Evolutionary conservation across 2,113 vertebrate genomes (phyloP).

Genomic region (Bagarius yarrelli): DNA sequence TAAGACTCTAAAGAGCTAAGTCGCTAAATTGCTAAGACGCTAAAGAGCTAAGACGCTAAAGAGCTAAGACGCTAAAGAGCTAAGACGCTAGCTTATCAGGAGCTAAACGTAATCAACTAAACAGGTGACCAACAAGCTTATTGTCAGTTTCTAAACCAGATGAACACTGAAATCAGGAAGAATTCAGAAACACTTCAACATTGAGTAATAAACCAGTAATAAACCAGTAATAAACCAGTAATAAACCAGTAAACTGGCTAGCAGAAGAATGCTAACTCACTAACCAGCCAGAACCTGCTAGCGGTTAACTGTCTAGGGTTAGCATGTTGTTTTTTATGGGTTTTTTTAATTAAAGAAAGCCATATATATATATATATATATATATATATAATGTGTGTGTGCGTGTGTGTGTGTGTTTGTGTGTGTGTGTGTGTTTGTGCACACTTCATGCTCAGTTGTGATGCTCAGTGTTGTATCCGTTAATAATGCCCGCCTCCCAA

Average conservation of each 20-base stretch:
- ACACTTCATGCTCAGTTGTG: conserved; percentile 45
- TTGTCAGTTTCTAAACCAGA: not conserved
- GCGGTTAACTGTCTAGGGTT: not conserved
- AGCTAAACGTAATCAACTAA: not conserved
- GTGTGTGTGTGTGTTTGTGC: not conserved
- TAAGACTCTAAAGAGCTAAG: not conserved
- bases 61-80: too few species aligned
- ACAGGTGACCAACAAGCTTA: not conserved
- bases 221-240: too few species aligned
- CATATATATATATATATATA: too few species aligned
- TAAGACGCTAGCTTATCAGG: not conserved
- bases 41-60: too few species aligned
- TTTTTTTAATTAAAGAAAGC: too few species aligned
- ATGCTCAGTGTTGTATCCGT: conserved; percentile 53
- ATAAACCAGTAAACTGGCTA: not conserved
- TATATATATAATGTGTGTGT: too few species aligned
- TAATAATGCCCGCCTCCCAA: conserved; percentile 71
- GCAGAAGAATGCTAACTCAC: not conserved
- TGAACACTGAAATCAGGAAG: not conserved
- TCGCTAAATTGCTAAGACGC: not conserved
- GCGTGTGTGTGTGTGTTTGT: not conserved
- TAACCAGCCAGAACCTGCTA: not conserved
- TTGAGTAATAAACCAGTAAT: too few species aligned
- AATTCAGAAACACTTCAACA: not conserved
- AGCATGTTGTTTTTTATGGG: too few species aligned